phyloP scores from a whole-genome alignment of 2,888 invertebrate species.

The Eueremaeus valkanovi region DNA sequence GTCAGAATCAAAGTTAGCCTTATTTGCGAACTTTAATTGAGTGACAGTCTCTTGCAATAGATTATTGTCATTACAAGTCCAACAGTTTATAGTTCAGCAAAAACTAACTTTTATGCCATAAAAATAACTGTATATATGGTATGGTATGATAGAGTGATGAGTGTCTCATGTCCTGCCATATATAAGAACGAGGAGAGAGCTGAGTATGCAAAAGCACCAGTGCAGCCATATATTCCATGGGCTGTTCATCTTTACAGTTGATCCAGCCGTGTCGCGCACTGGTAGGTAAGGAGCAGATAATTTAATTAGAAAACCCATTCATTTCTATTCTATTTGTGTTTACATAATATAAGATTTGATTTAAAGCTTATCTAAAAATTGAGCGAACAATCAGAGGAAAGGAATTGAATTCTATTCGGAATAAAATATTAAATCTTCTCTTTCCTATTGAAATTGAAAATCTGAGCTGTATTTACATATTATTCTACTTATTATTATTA shows the following conservation, averaged over 20 bases:
- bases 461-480: too few species aligned
- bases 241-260: neutral
- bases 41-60: too few species aligned
- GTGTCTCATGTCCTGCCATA: neutral
- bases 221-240: constrained; percentile 1
- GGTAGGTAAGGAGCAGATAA: neutral
- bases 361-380: too few species aligned
- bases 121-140: neutral
- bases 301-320: neutral
- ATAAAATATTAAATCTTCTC: too few species aligned
- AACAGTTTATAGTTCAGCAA: neutral
- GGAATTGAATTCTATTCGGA: too few species aligned
- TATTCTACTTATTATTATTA: neutral
- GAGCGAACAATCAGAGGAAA: too few species aligned
- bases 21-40: too few species aligned
- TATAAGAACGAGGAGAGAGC: neutral
- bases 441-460: too few species aligned
- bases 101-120: neutral
- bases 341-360: too few species aligned
- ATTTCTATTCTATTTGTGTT: too few species aligned
- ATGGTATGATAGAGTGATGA: neutral
- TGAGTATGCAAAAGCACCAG: constrained; percentile 13
- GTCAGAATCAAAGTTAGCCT: too few species aligned
- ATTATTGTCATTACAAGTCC: too few species aligned
- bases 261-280: neutral